These are phyloP conservation scores for Mallotus villosus DNA, from an alignment of 2,797 vertebrate genomes.

Conservation along the genomic window DNA sequence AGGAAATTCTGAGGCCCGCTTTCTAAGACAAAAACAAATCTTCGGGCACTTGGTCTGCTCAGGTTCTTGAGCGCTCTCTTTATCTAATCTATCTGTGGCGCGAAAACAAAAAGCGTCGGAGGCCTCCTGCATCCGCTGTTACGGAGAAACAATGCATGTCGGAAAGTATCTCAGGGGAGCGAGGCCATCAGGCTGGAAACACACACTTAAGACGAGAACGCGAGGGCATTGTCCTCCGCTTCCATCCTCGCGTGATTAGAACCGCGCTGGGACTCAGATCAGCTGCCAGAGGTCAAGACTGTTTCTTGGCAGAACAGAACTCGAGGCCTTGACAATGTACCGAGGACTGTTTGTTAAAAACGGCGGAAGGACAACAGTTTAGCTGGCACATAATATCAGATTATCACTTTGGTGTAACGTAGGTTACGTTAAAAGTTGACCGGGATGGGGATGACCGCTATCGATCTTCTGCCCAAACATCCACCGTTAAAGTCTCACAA, in stretches of 20 bases:
- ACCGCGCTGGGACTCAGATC: conserved; percentile 7
- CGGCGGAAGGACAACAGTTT: neutral
- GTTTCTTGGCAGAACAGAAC: conserved; percentile 19
- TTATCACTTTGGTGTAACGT: too few relatives aligned
- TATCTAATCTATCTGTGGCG: conserved; percentile 82
- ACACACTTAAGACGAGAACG: conserved; percentile 83
- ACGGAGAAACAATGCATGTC: conserved; percentile 84
- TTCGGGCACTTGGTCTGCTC: conserved; percentile 73
- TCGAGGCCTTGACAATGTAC: conserved; percentile 26
- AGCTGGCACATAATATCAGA: neutral
- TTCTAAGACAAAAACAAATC: conserved; percentile 35
- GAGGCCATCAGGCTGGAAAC: conserved; percentile 79
- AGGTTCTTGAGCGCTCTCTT: conserved; percentile 80
- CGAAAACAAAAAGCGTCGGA: conserved; percentile 80
- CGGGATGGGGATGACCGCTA: too few relatives aligned
- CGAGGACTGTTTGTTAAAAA: conserved; percentile 18
- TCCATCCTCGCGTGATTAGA: conserved; percentile 38
- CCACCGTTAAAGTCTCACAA: too few relatives aligned
- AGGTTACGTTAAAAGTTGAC: too few relatives aligned
- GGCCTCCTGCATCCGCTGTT: conserved; percentile 82
- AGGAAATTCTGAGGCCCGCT: conserved; percentile 2
- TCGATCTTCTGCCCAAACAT: too few relatives aligned
- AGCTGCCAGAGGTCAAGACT: neutral
- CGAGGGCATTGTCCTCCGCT: conserved; percentile 72
- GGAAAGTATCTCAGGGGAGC: conserved; percentile 80